These are phyloP conservation scores for Eudemis profundana DNA, from an alignment of 2,888 invertebrate species.

Conservation along the genomic window DNA sequence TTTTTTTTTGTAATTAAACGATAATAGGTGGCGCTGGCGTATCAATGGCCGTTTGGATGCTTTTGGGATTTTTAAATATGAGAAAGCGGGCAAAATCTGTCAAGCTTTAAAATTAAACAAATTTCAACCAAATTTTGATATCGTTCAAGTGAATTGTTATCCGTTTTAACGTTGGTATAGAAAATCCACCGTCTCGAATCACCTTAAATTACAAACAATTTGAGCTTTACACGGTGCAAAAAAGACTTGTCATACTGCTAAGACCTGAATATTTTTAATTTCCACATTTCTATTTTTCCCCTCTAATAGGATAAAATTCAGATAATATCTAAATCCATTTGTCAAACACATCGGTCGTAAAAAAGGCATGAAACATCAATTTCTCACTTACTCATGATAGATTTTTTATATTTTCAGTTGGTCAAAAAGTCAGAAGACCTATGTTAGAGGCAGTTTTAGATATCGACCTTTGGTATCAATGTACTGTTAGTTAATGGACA, in stretches of 20 bases:
- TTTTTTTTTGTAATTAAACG: no score
- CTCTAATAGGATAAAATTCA: constrained; percentile 1
- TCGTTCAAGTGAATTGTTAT: no score
- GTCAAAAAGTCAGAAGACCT: not conserved
- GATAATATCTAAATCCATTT: not conserved
- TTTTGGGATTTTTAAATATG: no score
- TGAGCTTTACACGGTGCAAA: not conserved
- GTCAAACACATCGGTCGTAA: not conserved
- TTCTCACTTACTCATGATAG: not conserved
- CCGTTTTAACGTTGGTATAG: no score
- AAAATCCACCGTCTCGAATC: no score
- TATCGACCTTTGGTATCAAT: constrained; percentile 35
- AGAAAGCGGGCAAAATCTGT: no score
- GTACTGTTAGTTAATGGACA: constrained; percentile 25
- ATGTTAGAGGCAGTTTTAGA: constrained; percentile 3
- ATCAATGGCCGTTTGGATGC: no score
- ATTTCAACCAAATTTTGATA: no score
- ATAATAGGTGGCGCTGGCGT: no score
- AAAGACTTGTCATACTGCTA: not conserved
- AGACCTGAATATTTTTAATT: not conserved
- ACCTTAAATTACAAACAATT: no score
- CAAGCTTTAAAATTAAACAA: no score
- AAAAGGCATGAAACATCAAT: not conserved
- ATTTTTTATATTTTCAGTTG: not conserved
- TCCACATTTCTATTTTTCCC: not conserved